Conservation (phyloP, 2,113 vertebrate genomes). For the Gasterosteus nipponicus region DNA sequence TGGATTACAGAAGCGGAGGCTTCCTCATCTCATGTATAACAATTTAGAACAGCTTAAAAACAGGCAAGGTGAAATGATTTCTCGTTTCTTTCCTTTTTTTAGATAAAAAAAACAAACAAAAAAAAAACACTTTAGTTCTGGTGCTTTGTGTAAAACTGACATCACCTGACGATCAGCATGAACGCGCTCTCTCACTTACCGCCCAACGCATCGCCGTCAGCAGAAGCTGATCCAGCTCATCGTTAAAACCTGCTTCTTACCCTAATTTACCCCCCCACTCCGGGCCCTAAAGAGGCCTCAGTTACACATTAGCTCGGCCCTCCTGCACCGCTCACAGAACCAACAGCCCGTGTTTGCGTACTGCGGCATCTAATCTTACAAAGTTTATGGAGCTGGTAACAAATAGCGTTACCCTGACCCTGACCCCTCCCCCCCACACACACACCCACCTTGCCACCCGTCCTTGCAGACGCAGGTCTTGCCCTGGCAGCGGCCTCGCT, state of each 20-base stretch:
- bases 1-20: slow-evolving; percentile 11
- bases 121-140: neutral
- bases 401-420: no score
- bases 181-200: neutral
- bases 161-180: neutral
- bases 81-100: no score
- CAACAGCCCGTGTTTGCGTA: no score
- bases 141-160: neutral
- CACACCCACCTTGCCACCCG: slow-evolving; percentile 91
- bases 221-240: neutral
- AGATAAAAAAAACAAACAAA: neutral
- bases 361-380: neutral
- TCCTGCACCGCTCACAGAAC: neutral
- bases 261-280: no score
- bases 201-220: neutral
- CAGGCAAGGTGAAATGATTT: no score
- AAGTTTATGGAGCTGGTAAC: no score
- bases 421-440: no score
- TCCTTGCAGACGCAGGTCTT: slow-evolving; percentile 83
- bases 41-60: no score
- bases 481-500: slow-evolving; percentile 82
- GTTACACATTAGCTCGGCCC: neutral
- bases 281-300: neutral
- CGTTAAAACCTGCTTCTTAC: neutral
- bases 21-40: neutral